phyloP scores from a whole-genome alignment of 2,113 vertebrate species.

The rat (Rattus norvegicus) region DNA sequence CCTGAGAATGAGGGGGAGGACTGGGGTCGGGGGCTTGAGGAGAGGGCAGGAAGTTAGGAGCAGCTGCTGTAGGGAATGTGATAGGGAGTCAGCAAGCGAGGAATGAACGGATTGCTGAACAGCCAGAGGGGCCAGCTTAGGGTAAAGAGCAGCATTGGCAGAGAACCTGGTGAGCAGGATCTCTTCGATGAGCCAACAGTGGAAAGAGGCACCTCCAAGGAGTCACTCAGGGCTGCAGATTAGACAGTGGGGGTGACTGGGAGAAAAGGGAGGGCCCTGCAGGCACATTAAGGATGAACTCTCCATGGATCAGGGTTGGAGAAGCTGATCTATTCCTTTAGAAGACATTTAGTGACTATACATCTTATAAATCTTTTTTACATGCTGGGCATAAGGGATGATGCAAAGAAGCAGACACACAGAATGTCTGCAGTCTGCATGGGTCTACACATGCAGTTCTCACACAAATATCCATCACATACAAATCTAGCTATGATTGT shows the following conservation, averaged over 20 bases:
- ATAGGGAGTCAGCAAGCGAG: conserved; percentile 75
- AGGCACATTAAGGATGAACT: background rate
- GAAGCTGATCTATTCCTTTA: conserved; percentile 21
- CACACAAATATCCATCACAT: background rate
- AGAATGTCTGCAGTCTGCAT: conserved; percentile 3
- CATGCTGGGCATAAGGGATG: background rate
- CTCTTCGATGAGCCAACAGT: conserved; percentile 54
- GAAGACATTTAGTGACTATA: conserved; percentile 28
- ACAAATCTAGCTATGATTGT: background rate
- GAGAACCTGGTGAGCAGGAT: background rate
- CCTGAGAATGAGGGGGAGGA: conserved; percentile 74
- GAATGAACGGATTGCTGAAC: conserved; percentile 76
- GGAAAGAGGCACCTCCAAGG: conserved; percentile 47
- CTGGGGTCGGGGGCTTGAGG: conserved; percentile 69
- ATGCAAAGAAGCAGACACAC: background rate
- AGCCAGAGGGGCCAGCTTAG: conserved; percentile 71
- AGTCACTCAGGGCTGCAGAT: conserved; percentile 49
- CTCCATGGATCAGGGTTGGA: background rate
- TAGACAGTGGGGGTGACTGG: background rate
- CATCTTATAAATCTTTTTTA: background rate
- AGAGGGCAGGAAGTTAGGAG: conserved; percentile 75
- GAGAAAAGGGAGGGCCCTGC: background rate
- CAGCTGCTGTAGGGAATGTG: conserved; percentile 80
- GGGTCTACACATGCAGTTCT: background rate
- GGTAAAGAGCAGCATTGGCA: conserved; percentile 70